Evolutionary conservation across 2,113 vertebrate genomes (phyloP).

Genomic region (Lepus americanus): DNA sequence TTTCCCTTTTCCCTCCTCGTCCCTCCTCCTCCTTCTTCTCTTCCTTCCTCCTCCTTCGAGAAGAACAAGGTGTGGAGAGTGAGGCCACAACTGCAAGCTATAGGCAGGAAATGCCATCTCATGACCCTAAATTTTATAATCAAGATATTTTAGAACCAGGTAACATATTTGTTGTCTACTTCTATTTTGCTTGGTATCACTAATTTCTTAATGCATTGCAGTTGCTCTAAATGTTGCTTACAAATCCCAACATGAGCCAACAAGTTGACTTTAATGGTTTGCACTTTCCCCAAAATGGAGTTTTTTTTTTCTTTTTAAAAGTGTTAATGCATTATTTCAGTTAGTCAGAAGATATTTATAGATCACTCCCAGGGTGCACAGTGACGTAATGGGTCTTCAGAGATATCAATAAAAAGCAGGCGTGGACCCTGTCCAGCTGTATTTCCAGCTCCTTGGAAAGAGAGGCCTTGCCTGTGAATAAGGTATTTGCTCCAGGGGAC

Average conservation of each 20-base stretch:
- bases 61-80: not conserved
- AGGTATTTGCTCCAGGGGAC: not conserved
- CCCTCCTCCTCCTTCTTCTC: no score
- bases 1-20: not conserved
- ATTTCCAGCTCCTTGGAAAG: not conserved
- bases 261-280: not conserved
- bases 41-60: not conserved
- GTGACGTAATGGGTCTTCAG: not conserved
- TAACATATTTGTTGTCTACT: not conserved
- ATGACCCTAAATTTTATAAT: not conserved
- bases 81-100: not conserved
- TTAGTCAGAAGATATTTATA: constrained; percentile 45
- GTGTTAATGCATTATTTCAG: not conserved
- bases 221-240: not conserved
- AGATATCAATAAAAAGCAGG: constrained; percentile 15
- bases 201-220: not conserved
- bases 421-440: not conserved
- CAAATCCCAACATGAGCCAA: not conserved
- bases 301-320: not conserved
- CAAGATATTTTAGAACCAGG: constrained; percentile 16
- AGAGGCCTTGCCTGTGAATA: not conserved
- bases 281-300: not conserved
- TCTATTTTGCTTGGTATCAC: not conserved
- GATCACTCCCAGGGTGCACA: not conserved
- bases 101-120: not conserved